phyloP scores from a whole-genome alignment of 2,888 invertebrate genomes.

The Leucophenga montana region DNA sequence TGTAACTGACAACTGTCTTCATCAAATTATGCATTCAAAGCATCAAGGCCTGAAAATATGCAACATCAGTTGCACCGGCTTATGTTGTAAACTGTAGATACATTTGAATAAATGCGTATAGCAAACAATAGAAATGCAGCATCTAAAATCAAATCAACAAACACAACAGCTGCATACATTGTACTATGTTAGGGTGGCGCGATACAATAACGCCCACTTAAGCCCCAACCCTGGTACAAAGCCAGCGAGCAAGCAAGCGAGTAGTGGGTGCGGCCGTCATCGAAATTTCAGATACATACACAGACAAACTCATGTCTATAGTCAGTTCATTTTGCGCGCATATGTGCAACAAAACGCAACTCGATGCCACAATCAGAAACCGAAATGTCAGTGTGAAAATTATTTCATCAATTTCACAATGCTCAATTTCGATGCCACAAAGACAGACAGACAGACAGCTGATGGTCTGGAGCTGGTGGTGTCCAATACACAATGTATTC shows the following conservation, averaged over 20 bases:
- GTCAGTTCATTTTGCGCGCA: constrained; percentile 28
- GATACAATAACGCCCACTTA: neutral
- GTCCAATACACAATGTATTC: constrained; percentile 9
- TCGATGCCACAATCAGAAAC: constrained; percentile 49
- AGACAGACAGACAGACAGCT: constrained; percentile 18
- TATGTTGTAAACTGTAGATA: constrained; percentile 47
- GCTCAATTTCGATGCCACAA: constrained; percentile 54
- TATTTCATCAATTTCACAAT: constrained; percentile 65
- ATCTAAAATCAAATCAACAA: neutral
- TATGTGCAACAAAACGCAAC: constrained; percentile 19
- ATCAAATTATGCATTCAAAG: too few species aligned
- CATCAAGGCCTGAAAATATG: too few species aligned
- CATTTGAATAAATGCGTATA: too few species aligned
- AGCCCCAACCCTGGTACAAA: constrained; percentile 30
- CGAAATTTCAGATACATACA: neutral
- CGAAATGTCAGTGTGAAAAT: constrained; percentile 60
- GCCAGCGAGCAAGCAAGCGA: too few species aligned
- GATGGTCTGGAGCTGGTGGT: neutral
- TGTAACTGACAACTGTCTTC: too few species aligned
- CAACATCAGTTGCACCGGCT: constrained; percentile 25
- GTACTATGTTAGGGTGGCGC: neutral
- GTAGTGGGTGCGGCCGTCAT: constrained; percentile 40
- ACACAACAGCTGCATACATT: neutral
- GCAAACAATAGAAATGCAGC: neutral
- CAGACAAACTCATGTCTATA: neutral